Percentiles rank a stretch among this genome's conserved stretches.
Conservation (phyloP, 1,140 invertebrate species). For the Frieseomelitta varia region DNA sequence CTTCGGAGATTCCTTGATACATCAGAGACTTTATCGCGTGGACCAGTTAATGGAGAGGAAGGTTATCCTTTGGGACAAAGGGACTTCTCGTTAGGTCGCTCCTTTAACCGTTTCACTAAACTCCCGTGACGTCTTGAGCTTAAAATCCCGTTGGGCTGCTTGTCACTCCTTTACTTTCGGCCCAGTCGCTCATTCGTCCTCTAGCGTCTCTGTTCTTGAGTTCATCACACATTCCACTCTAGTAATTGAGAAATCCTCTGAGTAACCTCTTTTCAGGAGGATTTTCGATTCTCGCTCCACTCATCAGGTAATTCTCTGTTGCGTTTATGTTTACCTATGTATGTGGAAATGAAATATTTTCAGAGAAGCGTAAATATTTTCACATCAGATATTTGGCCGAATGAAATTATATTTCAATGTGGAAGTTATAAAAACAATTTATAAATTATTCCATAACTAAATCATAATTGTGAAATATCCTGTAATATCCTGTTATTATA, state of each 20-base stretch:
- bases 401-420: background rate
- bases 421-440: background rate
- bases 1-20: constrained; percentile 48
- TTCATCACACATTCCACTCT: constrained; percentile 64
- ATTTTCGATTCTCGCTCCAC: constrained; percentile 40
- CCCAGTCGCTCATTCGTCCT: constrained; percentile 27
- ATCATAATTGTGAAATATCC: too few relatives aligned
- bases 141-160: constrained; percentile 72
- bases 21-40: constrained; percentile 40
- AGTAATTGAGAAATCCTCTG: constrained; percentile 65
- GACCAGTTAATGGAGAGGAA: constrained; percentile 54
- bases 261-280: constrained; percentile 26
- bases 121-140: constrained; percentile 68
- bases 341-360: background rate
- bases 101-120: constrained; percentile 68
- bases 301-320: background rate
- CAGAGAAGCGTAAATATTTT: too few relatives aligned
- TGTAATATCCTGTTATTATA: too few relatives aligned
- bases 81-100: constrained; percentile 61
- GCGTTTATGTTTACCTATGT: background rate
- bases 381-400: background rate
- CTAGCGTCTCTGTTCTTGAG: constrained; percentile 33
- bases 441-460: too few relatives aligned
- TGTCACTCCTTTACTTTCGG: constrained; percentile 54
- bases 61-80: constrained; percentile 61